These are phyloP conservation scores for Plusia festucae DNA, from an alignment of 2,888 invertebrate species.

Conservation along the genomic window DNA sequence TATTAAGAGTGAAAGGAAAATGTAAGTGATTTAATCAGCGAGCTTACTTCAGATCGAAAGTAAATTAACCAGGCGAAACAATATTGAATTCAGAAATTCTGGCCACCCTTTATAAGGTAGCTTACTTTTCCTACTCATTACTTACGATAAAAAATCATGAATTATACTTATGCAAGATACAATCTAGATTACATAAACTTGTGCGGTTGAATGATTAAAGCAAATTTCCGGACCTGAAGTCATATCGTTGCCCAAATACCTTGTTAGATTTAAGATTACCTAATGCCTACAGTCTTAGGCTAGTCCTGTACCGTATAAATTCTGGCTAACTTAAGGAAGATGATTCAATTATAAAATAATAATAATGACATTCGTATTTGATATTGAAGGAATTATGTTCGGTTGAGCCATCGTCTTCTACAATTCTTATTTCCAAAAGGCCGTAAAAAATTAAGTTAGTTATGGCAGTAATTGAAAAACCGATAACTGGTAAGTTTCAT, in stretches of 20 bases:
- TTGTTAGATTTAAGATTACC: too few relatives aligned
- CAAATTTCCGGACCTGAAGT: too few relatives aligned
- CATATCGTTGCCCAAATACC: too few relatives aligned
- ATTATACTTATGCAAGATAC: not conserved
- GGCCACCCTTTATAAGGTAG: not conserved
- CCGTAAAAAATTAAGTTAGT: not conserved
- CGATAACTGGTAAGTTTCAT: slow-evolving; percentile 14
- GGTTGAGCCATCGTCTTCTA: too few relatives aligned
- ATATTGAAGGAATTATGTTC: too few relatives aligned
- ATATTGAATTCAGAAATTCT: slow-evolving; percentile 4
- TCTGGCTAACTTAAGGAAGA: too few relatives aligned
- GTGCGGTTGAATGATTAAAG: too few relatives aligned
- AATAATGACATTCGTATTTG: too few relatives aligned
- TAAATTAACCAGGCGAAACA: slow-evolving; percentile 24
- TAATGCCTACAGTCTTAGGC: too few relatives aligned
- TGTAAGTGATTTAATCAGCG: slow-evolving; percentile 24
- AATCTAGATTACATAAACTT: not conserved
- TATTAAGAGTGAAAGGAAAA: slow-evolving; percentile 49
- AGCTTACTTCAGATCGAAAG: slow-evolving; percentile 30
- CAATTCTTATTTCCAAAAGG: not conserved
- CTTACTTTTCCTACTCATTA: not conserved
- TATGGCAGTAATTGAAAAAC: slow-evolving; percentile 17
- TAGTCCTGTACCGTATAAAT: too few relatives aligned
- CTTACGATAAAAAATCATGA: not conserved
- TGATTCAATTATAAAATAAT: too few relatives aligned